phyloP scores from a whole-genome alignment of 2,888 invertebrate species.

The Platycheirus albimanus region DNA sequence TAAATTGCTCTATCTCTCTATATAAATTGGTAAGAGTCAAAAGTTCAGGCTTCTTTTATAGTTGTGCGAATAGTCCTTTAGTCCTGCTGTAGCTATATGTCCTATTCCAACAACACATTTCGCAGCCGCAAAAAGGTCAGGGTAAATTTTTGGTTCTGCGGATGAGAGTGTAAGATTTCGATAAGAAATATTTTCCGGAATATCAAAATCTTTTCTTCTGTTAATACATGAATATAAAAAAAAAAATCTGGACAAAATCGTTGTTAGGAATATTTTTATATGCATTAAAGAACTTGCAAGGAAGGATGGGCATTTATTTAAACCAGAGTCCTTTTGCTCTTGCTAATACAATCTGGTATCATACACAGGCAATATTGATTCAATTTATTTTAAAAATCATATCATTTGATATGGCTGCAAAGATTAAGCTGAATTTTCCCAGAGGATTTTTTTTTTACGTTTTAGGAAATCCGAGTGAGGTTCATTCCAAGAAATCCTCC shows the following conservation, averaged over 20 bases:
- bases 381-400: neutral
- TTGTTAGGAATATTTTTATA: neutral
- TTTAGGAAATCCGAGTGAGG: neutral
- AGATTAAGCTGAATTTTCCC: neutral
- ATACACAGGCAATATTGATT: neutral
- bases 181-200: conserved; percentile 52
- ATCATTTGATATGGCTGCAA: neutral
- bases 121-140: conserved; percentile 15
- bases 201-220: neutral
- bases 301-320: neutral
- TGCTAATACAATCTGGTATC: neutral
- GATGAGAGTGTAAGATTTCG: conserved; percentile 49
- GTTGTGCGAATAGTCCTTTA: conserved; percentile 16
- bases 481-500: neutral
- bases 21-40: conserved; percentile 32
- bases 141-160: conserved; percentile 27
- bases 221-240: too few species aligned
- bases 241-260: neutral
- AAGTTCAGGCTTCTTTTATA: conserved; percentile 42
- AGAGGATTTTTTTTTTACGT: too few species aligned
- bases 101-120: neutral
- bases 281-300: neutral
- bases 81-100: neutral
- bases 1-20: conserved; percentile 22
- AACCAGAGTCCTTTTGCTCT: neutral